A percentile compares a stretch with the other conserved stretches of the same genome.
Conservation (phyloP, 2,888 invertebrate genomes). For the Drosophila neutralis region DNA sequence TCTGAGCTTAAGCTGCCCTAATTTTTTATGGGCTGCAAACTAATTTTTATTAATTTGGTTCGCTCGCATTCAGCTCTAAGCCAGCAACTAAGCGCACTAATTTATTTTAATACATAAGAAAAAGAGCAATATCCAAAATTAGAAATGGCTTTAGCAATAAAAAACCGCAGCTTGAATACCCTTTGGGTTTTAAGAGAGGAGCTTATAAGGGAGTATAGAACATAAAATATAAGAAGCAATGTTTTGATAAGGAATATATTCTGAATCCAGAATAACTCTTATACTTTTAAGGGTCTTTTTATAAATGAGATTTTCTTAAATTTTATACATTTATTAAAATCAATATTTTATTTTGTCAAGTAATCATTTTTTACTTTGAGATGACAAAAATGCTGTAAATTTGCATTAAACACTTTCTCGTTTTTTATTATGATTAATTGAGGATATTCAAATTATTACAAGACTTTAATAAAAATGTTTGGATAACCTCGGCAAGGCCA, state of each 20-base stretch:
- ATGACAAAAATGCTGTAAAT: neutral
- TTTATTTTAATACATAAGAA: constrained; percentile 64
- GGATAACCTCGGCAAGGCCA: constrained; percentile 1
- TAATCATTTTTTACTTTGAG: neutral
- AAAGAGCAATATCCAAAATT: constrained; percentile 24
- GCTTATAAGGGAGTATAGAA: neutral
- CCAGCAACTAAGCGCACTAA: constrained; percentile 56
- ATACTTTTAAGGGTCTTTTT: fast-evolving
- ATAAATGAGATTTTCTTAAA: neutral
- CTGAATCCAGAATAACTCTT: neutral
- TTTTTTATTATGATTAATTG: neutral
- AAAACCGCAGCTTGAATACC: constrained; percentile 20
- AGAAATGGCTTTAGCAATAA: constrained; percentile 1
- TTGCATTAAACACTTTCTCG: neutral
- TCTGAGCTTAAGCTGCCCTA: constrained; percentile 64
- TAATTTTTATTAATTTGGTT: constrained; percentile 77
- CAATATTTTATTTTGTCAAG: neutral
- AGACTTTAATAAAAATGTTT: constrained; percentile 4
- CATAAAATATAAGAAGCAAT: neutral
- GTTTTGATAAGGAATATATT: neutral
- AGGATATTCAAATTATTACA: neutral
- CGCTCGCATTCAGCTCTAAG: constrained; percentile 40
- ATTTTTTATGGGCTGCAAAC: constrained; percentile 78
- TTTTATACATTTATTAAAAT: neutral
- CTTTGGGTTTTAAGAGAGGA: neutral